Percentiles rank a stretch among this genome's conserved stretches.
These are phyloP conservation scores for Drosophila varians DNA, from an alignment of 1,140 invertebrate genomes.

Conservation along the genomic window DNA sequence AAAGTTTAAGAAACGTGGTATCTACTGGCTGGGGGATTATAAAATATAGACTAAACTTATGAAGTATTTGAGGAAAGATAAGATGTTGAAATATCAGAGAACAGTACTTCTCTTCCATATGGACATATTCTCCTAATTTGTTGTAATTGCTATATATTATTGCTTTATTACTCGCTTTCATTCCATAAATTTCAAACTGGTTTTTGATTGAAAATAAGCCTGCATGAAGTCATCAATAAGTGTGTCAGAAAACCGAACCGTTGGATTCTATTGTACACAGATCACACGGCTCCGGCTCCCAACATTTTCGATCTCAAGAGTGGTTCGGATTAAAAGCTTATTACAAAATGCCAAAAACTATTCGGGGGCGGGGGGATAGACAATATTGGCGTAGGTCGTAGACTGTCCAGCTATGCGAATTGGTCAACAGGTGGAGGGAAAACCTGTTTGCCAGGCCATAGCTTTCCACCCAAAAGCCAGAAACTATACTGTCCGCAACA, in stretches of 20 bases:
- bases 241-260: conserved; percentile 29
- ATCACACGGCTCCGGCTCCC: background rate
- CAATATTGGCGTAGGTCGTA: conserved; percentile 68
- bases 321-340: conserved; percentile 23
- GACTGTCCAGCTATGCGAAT: conserved; percentile 67
- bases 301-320: conserved; percentile 6
- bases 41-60: no score
- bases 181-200: conserved; percentile 38
- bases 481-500: conserved; percentile 26
- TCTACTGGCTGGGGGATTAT: background rate
- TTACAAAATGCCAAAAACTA: conserved; percentile 37
- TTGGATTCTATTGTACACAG: conserved; percentile 17
- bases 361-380: background rate
- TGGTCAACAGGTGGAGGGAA: conserved; percentile 66
- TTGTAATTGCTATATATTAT: conserved; percentile 12
- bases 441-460: conserved; percentile 61
- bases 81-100: no score
- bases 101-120: background rate
- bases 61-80: no score
- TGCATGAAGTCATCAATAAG: conserved; percentile 53
- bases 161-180: conserved; percentile 34
- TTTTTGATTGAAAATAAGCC: conserved; percentile 29
- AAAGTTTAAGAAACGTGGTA: no score
- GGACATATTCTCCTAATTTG: conserved; percentile 5
- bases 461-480: conserved; percentile 35